phyloP scores from a whole-genome alignment of 2,888 invertebrate genomes.

The Clistopyga incitator region DNA sequence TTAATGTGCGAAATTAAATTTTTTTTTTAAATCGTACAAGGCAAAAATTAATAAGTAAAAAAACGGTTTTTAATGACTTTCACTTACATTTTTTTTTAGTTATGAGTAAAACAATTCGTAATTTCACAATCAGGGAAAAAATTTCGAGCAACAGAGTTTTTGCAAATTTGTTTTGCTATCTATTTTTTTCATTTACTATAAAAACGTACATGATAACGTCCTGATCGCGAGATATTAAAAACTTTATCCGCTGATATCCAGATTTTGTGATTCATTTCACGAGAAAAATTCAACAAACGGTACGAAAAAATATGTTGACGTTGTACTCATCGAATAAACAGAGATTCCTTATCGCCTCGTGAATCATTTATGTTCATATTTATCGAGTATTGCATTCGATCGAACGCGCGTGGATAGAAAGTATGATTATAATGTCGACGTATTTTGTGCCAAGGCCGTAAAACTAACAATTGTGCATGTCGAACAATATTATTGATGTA shows the following conservation, averaged over 20 bases:
- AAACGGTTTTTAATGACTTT: too few species aligned
- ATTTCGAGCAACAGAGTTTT: too few species aligned
- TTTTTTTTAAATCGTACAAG: too few species aligned
- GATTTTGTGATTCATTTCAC: not conserved
- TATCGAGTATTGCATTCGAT: conserved; percentile 23
- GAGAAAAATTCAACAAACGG: not conserved
- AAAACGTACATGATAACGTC: too few species aligned
- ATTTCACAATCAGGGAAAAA: too few species aligned
- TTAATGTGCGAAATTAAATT: too few species aligned
- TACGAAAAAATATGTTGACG: not conserved
- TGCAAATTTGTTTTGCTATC: too few species aligned
- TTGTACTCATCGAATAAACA: not conserved
- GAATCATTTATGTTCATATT: conserved; percentile 37
- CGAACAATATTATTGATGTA: conserved; percentile 5
- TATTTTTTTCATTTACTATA: too few species aligned
- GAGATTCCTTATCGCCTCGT: conserved; percentile 31
- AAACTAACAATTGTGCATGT: conserved; percentile 32
- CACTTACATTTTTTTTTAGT: too few species aligned
- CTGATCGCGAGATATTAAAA: too few species aligned
- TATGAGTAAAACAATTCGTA: too few species aligned
- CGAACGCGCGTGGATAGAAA: conserved; percentile 29
- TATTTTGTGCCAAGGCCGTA: conserved; percentile 50
- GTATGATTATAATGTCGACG: conserved; percentile 27
- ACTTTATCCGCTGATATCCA: not conserved
- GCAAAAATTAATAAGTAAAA: too few species aligned